These are phyloP conservation scores for Crotalus viridis DNA, from an alignment of 2,113 vertebrate genomes.

Conservation along the genomic window DNA sequence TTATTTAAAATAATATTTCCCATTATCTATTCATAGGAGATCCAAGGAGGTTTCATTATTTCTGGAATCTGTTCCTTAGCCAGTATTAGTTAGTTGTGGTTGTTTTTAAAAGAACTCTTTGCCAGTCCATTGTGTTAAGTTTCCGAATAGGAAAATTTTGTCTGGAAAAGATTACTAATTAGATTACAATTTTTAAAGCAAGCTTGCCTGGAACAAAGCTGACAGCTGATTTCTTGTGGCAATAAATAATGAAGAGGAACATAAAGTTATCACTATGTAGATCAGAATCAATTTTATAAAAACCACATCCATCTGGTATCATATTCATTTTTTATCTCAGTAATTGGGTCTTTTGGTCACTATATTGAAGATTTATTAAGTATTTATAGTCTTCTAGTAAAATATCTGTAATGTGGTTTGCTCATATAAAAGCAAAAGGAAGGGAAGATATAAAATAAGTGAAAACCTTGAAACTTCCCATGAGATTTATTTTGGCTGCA, in stretches of 20 bases:
- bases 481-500: neutral
- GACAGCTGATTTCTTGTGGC: neutral
- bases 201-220: neutral
- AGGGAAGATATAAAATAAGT: neutral
- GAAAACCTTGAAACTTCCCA: neutral
- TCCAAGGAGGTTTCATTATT: neutral
- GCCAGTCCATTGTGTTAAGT: neutral
- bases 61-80: neutral
- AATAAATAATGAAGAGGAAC: neutral
- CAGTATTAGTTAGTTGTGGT: neutral
- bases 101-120: neutral
- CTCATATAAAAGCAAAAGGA: conserved; percentile 9
- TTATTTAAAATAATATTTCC: neutral
- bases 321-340: neutral
- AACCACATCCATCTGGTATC: neutral
- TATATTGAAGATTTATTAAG: neutral
- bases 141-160: neutral
- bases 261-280: neutral
- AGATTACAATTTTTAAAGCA: neutral
- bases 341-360: neutral
- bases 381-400: neutral
- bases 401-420: conserved; percentile 15
- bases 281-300: conserved; percentile 3
- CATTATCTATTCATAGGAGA: neutral
- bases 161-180: neutral